Conservation (phyloP, 2,888 invertebrate genomes). For the Deilephila elpenor region DNA sequence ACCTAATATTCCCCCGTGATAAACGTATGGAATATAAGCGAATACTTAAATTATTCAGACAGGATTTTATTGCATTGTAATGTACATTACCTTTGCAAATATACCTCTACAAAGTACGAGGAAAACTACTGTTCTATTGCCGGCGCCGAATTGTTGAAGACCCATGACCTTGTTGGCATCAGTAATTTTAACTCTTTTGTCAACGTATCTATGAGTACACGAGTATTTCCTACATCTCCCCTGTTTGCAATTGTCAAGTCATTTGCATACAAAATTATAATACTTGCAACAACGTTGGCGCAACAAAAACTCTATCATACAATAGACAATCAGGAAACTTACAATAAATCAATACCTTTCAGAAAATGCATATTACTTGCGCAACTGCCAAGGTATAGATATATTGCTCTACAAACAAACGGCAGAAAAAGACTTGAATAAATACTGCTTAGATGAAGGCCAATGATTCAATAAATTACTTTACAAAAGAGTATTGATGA, state of each 20-base stretch:
- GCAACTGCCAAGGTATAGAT: constrained; percentile 1
- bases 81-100: neutral
- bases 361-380: constrained; percentile 26
- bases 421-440: constrained; percentile 45
- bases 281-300: constrained; percentile 1
- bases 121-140: constrained; percentile 7
- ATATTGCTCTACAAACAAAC: constrained; percentile 21
- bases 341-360: constrained; percentile 23
- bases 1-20: constrained; percentile 8
- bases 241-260: constrained; percentile 15
- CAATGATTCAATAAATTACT: constrained; percentile 61
- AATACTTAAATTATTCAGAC: neutral
- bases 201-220: neutral
- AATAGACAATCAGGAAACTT: constrained; percentile 18
- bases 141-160: neutral
- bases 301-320: constrained; percentile 12
- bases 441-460: constrained; percentile 67
- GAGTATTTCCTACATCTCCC: neutral
- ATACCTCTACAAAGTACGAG: neutral
- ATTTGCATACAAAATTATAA: constrained; percentile 6
- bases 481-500: constrained; percentile 63
- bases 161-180: constrained; percentile 3
- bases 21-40: constrained; percentile 10
- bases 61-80: neutral
- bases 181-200: constrained; percentile 36